Evolutionary conservation across 2,797 vertebrate genomes (phyloP).

Genomic region (Tapirus indicus): DNA sequence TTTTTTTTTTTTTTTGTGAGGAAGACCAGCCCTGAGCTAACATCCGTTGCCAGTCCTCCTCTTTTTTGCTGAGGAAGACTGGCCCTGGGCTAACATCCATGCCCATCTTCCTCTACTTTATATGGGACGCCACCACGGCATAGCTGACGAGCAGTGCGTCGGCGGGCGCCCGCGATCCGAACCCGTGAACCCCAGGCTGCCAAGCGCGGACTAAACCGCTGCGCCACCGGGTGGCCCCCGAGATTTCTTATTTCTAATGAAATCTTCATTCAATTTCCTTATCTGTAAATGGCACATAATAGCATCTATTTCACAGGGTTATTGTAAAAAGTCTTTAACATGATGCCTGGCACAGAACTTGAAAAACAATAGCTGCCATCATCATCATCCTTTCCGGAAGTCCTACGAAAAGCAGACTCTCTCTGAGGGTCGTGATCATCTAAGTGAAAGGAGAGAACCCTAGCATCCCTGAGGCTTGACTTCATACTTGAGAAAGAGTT

Average conservation of each 20-base stretch:
- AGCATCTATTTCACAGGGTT: neutral
- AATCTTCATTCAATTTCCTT: slow-evolving; percentile 1
- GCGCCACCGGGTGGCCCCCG: too few relatives aligned
- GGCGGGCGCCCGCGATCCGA: too few relatives aligned
- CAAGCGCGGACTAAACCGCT: too few relatives aligned
- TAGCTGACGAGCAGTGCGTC: too few relatives aligned
- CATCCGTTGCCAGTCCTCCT: too few relatives aligned
- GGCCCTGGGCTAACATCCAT: too few relatives aligned
- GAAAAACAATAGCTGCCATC: neutral
- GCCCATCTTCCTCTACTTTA: too few relatives aligned
- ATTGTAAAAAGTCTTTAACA: neutral
- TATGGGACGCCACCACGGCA: too few relatives aligned
- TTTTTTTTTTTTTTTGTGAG: too few relatives aligned
- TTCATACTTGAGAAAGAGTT: neutral
- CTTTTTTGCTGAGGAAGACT: too few relatives aligned
- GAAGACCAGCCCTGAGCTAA: too few relatives aligned
- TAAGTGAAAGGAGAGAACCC: neutral
- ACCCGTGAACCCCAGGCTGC: too few relatives aligned
- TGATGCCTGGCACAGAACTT: neutral
- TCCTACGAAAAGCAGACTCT: neutral
- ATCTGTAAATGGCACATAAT: neutral
- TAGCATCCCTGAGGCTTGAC: neutral
- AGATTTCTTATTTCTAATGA: slow-evolving; percentile 34
- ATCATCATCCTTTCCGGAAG: neutral
- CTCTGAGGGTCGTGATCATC: neutral